A percentile compares a stretch with the other conserved stretches of the same genome.
These are phyloP conservation scores for Papilio glaucus DNA, from an alignment of 1,140 invertebrate species.

Conservation along the genomic window DNA sequence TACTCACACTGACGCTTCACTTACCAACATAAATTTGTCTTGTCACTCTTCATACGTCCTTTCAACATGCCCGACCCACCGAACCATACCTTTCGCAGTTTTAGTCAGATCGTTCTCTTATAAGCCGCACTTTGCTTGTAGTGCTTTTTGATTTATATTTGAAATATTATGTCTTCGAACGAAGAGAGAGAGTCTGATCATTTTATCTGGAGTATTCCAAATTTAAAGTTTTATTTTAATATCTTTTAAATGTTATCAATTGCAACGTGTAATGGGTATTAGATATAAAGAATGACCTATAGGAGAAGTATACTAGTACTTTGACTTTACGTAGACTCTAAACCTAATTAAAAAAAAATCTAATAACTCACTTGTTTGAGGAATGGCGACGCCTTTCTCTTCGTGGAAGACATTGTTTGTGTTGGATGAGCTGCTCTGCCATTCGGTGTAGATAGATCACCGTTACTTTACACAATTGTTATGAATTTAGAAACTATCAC, in stretches of 20 bases:
- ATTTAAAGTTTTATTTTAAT: background rate
- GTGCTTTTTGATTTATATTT: too few species aligned
- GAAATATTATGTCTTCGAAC: too few species aligned
- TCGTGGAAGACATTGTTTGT: background rate
- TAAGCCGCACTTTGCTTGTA: too few species aligned
- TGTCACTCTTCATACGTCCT: too few species aligned
- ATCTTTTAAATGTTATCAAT: background rate
- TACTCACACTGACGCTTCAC: too few species aligned
- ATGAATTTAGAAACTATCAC: background rate
- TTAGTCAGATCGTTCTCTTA: too few species aligned
- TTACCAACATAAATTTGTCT: too few species aligned
- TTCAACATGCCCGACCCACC: too few species aligned
- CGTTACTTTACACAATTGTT: background rate
- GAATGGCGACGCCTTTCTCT: conserved; percentile 38
- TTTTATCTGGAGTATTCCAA: background rate
- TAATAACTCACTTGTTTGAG: conserved; percentile 46
- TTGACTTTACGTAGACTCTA: too few species aligned
- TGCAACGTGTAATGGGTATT: background rate
- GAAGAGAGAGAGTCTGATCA: background rate
- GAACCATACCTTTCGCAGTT: too few species aligned
- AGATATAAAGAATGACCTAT: background rate
- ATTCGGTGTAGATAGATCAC: background rate
- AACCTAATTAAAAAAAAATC: conserved; percentile 4
- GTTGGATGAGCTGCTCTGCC: too few species aligned
- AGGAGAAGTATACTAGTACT: too few species aligned